Base-by-base conservation (phyloP, 2,113 vertebrate genomes). In the Embiotoca jacksoni region DNA sequence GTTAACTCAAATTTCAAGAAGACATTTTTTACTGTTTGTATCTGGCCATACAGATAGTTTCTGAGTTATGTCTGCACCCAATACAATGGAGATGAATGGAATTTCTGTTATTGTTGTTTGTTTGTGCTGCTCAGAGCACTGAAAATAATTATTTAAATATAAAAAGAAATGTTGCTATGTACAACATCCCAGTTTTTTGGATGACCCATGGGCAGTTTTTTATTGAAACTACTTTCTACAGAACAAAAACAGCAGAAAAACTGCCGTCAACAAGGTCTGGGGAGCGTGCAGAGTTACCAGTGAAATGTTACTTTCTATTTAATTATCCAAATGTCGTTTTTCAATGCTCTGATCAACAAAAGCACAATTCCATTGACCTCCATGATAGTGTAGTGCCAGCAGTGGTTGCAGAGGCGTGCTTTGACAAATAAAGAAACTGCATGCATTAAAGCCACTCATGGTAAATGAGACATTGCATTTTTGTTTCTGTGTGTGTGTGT, bases 141-240 rank as follows among this genome's bases (percentile, higher is more conserved):
- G 5, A 46, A 44, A 9, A 33, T 13, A 0, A 37, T 35, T 8
- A 30, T 59, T 46, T 7, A 30, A 60, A 14, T 8, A 44, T 39
- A 3, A 59, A 78, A 14, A 37, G 7, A 9, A 15, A 10, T 5
- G 31, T 31, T 67, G 54, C 52, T 50, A 67, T 31, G 41, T 36
- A 23, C 8, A 60, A 56, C 49, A 15, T 64, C 8, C 8, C 2
- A 4, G 36, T 59, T 57, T 36, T 8, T 3, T 66, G 47, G 56
- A 81, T 23, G 50, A 70, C 66, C 50, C 69, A 66, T 59, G 81
- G 61, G 14, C 11, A 44, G 44, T 73, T 61, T 54, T 58, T 10
- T 23, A 60, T 31, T 72, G 44, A 44, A 72, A 11, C 41, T 44
- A 44, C 41, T 44, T 44, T 44, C 1, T 44, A 11, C 41, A 44